Evolutionary conservation across 2,797 vertebrate genomes (phyloP).

Genomic region (Chelonia mydas): DNA sequence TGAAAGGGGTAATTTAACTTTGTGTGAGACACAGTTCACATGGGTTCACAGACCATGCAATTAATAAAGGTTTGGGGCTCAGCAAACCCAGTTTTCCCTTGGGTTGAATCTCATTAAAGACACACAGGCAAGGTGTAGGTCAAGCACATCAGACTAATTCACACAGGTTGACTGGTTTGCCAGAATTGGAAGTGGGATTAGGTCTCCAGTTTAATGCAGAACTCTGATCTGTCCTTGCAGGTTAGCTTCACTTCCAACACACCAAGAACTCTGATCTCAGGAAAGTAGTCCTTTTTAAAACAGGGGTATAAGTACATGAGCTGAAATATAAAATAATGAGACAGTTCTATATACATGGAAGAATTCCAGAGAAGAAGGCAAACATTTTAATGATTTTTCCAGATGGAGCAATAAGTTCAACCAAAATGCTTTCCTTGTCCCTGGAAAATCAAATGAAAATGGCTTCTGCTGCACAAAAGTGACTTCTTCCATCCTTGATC

Average conservation of each 20-base stretch:
- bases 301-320: slow-evolving; percentile 58
- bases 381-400: slow-evolving; percentile 68
- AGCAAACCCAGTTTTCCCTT: neutral
- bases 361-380: slow-evolving; percentile 52
- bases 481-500: neutral
- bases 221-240: slow-evolving; percentile 59
- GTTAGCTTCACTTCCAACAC: slow-evolving; percentile 63
- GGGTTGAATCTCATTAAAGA: slow-evolving; percentile 67
- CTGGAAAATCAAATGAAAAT: neutral
- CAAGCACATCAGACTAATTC: slow-evolving; percentile 72
- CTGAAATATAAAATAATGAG: slow-evolving; percentile 71
- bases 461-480: slow-evolving; percentile 1
- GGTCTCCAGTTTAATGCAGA: slow-evolving; percentile 65
- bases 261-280: slow-evolving; percentile 60
- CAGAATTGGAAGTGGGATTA: slow-evolving; percentile 56
- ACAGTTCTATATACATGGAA: slow-evolving; percentile 59
- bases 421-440: slow-evolving; percentile 33
- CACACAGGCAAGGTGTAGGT: slow-evolving; percentile 66
- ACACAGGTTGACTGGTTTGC: slow-evolving; percentile 61
- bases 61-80: slow-evolving; percentile 55
- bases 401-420: slow-evolving; percentile 26
- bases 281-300: slow-evolving; percentile 53
- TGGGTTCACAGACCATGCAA: slow-evolving; percentile 64
- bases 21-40: slow-evolving; percentile 20
- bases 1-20: slow-evolving; percentile 63